A percentile compares a stretch with the other conserved stretches of the same genome.
These are phyloP conservation scores for Wasmannia auropunctata DNA, from an alignment of 1,140 invertebrate species.

Conservation along the genomic window DNA sequence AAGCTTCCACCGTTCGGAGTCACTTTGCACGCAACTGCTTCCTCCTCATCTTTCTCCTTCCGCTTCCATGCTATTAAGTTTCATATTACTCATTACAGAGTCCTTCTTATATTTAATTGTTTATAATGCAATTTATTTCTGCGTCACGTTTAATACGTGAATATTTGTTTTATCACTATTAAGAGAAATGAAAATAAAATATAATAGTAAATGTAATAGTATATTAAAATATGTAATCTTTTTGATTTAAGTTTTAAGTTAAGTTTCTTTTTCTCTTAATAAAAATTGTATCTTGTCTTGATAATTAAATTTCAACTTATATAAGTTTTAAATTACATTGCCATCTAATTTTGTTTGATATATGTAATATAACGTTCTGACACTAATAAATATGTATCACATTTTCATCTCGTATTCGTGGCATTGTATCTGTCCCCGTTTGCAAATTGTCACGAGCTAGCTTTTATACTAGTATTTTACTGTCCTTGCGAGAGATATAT, in stretches of 20 bases:
- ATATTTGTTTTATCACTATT: neutral
- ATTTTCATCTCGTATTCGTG: neutral
- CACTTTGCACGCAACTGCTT: slow-evolving; percentile 43
- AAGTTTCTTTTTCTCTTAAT: neutral
- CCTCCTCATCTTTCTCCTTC: slow-evolving; percentile 29
- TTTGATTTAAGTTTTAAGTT: neutral
- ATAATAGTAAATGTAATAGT: neutral
- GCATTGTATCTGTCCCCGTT: neutral
- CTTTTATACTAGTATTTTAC: neutral
- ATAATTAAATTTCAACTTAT: neutral
- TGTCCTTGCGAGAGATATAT: slow-evolving; percentile 9
- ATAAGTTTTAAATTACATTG: neutral
- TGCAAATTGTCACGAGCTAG: neutral
- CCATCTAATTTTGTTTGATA: neutral
- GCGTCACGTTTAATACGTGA: neutral
- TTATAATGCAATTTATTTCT: neutral
- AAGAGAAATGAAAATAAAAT: neutral
- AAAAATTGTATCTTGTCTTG: neutral
- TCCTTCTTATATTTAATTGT: neutral
- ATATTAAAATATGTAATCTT: neutral
- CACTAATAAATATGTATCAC: neutral
- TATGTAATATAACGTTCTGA: neutral
- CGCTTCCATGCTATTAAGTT: slow-evolving; percentile 34
- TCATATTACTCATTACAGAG: neutral
- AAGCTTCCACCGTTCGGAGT: slow-evolving; percentile 62